Percentiles rank a stretch among this genome's conserved stretches.
These are phyloP conservation scores for Lasioglossum morio DNA, from an alignment of 2,888 invertebrate genomes.

Conservation along the genomic window DNA sequence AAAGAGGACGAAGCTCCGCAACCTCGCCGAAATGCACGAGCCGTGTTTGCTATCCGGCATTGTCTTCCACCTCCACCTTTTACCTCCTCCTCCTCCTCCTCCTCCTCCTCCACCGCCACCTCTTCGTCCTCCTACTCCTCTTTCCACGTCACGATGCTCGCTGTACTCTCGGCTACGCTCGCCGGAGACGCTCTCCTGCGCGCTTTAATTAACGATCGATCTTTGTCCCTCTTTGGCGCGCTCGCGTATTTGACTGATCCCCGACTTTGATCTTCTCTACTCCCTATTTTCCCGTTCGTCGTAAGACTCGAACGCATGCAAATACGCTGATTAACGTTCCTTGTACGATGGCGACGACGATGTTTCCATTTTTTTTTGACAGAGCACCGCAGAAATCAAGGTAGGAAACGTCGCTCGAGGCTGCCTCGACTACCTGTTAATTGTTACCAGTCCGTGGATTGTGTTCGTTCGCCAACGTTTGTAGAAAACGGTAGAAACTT, in stretches of 20 bases:
- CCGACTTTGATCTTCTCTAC: constrained; percentile 21
- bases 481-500: not conserved
- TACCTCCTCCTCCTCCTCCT: constrained; percentile 45
- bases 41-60: constrained; percentile 61
- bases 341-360: not conserved
- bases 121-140: constrained; percentile 29
- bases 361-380: not conserved
- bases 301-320: constrained; percentile 1
- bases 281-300: not conserved
- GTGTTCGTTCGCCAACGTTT: not conserved
- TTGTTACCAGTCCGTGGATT: not conserved
- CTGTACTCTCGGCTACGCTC: not conserved
- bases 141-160: not conserved
- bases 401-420: not conserved
- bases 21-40: constrained; percentile 47
- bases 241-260: constrained; percentile 23
- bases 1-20: constrained; percentile 42
- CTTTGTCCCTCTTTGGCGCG: constrained; percentile 51
- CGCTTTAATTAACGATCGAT: constrained; percentile 71
- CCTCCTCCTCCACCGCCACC: constrained; percentile 34
- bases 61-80: constrained; percentile 49
- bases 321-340: constrained; percentile 11
- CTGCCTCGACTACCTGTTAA: not conserved
- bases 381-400: not conserved
- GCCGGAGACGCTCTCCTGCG: constrained; percentile 49